Conservation (phyloP, 92 coral and sea anemone genomes). For the Micromussa lordhowensis region DNA sequence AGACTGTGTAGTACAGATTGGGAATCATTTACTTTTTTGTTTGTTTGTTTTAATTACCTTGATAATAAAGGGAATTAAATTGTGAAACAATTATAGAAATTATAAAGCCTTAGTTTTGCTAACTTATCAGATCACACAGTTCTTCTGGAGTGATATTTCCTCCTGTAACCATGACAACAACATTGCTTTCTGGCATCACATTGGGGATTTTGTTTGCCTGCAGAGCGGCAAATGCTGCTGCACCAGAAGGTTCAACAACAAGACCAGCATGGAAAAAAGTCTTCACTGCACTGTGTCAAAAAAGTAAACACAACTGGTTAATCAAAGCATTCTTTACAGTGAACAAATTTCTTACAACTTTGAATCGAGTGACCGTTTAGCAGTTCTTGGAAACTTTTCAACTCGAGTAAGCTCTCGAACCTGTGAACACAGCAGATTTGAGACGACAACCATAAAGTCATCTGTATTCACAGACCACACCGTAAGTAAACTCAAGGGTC, state of each 20-base stretch:
- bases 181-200: constrained; percentile 37
- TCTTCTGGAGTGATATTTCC: constrained; percentile 77
- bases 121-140: constrained; percentile 41
- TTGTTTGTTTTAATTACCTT: too few relatives aligned
- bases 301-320: background rate
- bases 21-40: too few relatives aligned
- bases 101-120: background rate
- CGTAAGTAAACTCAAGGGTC: too few relatives aligned
- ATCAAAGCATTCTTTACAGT: background rate
- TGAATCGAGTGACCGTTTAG: background rate
- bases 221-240: constrained; percentile 83
- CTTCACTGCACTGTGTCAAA: constrained; percentile 60
- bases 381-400: too few relatives aligned
- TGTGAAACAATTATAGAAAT: background rate
- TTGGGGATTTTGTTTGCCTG: constrained; percentile 62
- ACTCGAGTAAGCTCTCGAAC: background rate
- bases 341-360: too few relatives aligned
- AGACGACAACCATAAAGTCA: too few relatives aligned
- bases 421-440: too few relatives aligned
- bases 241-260: constrained; percentile 82
- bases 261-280: constrained; percentile 71
- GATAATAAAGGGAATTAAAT: too few relatives aligned
- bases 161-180: constrained; percentile 73
- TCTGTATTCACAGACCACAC: too few relatives aligned
- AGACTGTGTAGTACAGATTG: too few relatives aligned